Evolutionary conservation across 2,113 vertebrate species (phyloP), one percentile per base, ranked within the genome.

Genomic region (Grantiella picta): DNA sequence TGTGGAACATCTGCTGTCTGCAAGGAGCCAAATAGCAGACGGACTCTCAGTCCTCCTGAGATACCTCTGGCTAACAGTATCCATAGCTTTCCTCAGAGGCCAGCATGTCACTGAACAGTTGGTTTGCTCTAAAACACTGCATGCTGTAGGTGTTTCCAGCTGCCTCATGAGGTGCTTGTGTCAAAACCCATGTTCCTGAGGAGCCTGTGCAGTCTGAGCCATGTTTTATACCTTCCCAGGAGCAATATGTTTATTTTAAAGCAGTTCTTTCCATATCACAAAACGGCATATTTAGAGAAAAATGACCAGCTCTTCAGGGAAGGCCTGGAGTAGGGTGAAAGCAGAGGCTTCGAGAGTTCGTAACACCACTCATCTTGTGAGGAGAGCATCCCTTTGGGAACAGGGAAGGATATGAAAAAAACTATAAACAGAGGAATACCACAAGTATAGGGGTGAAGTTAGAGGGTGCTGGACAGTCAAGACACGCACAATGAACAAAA

Each of bases 21-120:
- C 33, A 49, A 94, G 57, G 31, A 96, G 95, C 96, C 95, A 96
- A 95, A 93, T n/a, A 94, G 61, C 87, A 89, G 94, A 93, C 42
- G 9, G 82, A 44, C 54, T 86, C 77, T 63, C 90, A 86, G 18
- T 78, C 60, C 94, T 96, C 90, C 27, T 31, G 84, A 89, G 91
- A 80, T 77, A 95, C 56, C 93, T 84, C 95, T 95, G 91, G 95
- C 93, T 79, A 91, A 44, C 71, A 71, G 80, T 69, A 81, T 3
- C 2, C 82, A 88, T 36, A 95, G 82, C 94, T 90, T 92, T 94
- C 69, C 92, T 96, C 60, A 38, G 76, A 92, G 94, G 90, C 94
- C 90, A 88, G 61, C 56, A 63, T 89, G 94, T 95, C 93, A 86
- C 82, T 33, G 38, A 94, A 44, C 90, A 93, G 90, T 95, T 94